These are phyloP conservation scores for Nycticryphes semicollaris DNA, from an alignment of 2,113 vertebrate genomes.

Conservation along the genomic window DNA sequence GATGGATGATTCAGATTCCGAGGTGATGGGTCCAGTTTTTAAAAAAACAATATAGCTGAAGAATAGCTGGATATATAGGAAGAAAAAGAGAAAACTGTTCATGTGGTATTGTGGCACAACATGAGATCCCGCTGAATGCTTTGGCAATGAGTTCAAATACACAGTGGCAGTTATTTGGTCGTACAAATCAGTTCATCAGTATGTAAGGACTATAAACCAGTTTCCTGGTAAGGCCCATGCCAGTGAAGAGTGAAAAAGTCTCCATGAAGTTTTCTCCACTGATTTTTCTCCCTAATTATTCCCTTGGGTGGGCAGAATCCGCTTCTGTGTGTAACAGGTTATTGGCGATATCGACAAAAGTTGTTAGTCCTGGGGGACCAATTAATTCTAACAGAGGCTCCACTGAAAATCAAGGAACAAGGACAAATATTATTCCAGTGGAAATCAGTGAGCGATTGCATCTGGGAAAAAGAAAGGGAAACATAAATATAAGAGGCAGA, in stretches of 20 bases:
- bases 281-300: slow-evolving; percentile 36
- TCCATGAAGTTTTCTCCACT: background rate
- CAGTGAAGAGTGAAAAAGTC: background rate
- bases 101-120: background rate
- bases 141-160: background rate
- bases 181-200: background rate
- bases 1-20: background rate
- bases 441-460: background rate
- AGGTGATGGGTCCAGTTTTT: background rate
- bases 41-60: background rate
- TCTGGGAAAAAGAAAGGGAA: background rate
- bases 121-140: background rate
- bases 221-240: background rate
- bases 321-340: slow-evolving; percentile 8
- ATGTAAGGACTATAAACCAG: background rate
- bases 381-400: slow-evolving; percentile 35
- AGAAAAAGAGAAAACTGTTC: background rate
- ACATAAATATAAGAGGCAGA: background rate
- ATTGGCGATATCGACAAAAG: background rate
- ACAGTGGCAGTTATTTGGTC: background rate
- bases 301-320: background rate
- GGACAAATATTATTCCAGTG: slow-evolving; percentile 2
- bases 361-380: background rate
- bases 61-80: background rate
- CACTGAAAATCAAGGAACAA: background rate